These are phyloP conservation scores for Clusia tigrina DNA, from an alignment of 2,888 invertebrate species.

Conservation along the genomic window DNA sequence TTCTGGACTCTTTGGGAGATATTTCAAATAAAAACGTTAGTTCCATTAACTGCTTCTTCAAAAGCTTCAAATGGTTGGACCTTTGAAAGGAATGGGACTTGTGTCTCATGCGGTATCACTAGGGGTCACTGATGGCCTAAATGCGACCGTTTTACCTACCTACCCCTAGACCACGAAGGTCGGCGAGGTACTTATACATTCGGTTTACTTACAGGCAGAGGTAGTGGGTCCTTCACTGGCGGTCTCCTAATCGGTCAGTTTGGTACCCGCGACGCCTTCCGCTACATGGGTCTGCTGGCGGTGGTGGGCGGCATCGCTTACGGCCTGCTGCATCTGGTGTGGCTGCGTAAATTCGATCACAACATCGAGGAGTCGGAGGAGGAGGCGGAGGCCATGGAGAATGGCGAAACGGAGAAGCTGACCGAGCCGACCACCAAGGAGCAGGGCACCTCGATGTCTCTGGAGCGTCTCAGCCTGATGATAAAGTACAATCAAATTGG, in stretches of 20 bases:
- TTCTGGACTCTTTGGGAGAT: no score
- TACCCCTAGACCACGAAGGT: no score
- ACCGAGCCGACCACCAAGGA: slow-evolving; percentile 75
- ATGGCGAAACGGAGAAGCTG: slow-evolving; percentile 71
- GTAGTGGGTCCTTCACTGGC: slow-evolving; percentile 83
- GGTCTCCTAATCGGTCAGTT: slow-evolving; percentile 79
- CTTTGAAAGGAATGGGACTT: no score
- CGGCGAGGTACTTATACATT: no score
- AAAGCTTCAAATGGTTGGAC: no score
- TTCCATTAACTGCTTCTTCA: no score
- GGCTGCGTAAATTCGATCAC: slow-evolving; percentile 72
- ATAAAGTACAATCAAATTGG: slow-evolving; percentile 80
- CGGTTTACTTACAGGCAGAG: slow-evolving; percentile 73
- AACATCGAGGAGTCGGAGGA: slow-evolving; percentile 63
- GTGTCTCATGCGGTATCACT: no score
- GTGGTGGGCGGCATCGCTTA: slow-evolving; percentile 77
- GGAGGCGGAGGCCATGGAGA: slow-evolving; percentile 63
- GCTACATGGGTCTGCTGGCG: slow-evolving; percentile 79
- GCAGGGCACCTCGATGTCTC: slow-evolving; percentile 74
- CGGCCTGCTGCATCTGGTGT: slow-evolving; percentile 75
- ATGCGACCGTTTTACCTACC: no score
- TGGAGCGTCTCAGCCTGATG: slow-evolving; percentile 77
- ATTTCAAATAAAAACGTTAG: no score
- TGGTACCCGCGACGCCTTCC: slow-evolving; percentile 80
- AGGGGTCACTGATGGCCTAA: no score